Base-by-base conservation (phyloP, 2,113 vertebrate species). In the Butorides virescens region DNA sequence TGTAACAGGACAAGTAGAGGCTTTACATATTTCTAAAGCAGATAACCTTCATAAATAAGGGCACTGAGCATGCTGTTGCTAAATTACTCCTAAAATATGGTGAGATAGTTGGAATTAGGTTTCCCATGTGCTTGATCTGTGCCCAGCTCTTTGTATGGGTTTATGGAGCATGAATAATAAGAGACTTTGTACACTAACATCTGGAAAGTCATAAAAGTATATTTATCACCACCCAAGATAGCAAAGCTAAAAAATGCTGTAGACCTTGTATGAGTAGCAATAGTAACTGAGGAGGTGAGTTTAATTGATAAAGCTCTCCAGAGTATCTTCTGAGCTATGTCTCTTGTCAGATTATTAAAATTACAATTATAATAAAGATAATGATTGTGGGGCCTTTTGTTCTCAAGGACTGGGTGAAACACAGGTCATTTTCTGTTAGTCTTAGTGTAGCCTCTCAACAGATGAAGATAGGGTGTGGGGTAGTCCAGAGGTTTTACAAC, bases 161-260 rank as follows among this genome's bases (percentile, higher is more conserved):
- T 96, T 97, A 95, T 97, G 94, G 73, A 95, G 84, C 95, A 96
- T 97, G 92, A 91, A 96, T 96, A 96, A 96, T 97, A 94, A 97
- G 82, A 93, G 84, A 95, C 66, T 97, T 89, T 90, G 72, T 95
- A 92, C 93, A 96, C 89, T 92, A 96, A 93, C 92, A 97, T 97
- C 93, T 97, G 97, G 95, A 93, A 96, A 96, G 90, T 68, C 91
- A 93, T 96, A 92, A 93, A 95, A 96, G 34, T 83, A 19, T 92
- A 95, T 97, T 94, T 95, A 97, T 95, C 25, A 6, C 85, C 44
- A 90, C 49, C 68, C 81, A 93, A 91, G 93, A 79, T 3, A 76
- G 76, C 75, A 88, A 95, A 92, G 83, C 82, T 92, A 68, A 47
- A 86, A 95, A 93, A 81, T 50, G 79, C 62, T 95, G 52, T 73